Percentiles rank a stretch among this genome's conserved stretches.
These are phyloP conservation scores for Encarsia formosa DNA, from an alignment of 2,888 invertebrate genomes.

Conservation along the genomic window DNA sequence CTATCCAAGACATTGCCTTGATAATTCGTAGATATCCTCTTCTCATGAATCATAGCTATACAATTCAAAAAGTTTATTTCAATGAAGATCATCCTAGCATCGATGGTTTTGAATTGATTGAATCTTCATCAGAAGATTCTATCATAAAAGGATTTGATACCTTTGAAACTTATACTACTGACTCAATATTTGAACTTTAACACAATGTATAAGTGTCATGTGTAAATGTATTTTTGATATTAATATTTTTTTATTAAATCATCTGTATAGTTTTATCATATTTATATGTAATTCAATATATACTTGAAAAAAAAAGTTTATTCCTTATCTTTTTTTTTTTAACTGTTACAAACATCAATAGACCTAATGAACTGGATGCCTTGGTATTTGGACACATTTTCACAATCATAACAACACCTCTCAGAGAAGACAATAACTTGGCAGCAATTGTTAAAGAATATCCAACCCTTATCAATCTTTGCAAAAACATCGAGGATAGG, in stretches of 20 bases:
- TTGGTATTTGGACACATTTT: slow-evolving; percentile 96
- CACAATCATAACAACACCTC: slow-evolving; percentile 83
- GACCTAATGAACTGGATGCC: slow-evolving; percentile 93
- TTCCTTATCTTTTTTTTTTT: slow-evolving; percentile 7
- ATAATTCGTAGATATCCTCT: slow-evolving; percentile 52
- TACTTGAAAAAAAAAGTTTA: background rate
- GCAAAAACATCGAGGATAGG: slow-evolving; percentile 76
- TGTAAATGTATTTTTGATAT: background rate
- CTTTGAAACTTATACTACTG: background rate
- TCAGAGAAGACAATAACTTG: slow-evolving; percentile 72
- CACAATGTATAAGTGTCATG: slow-evolving; percentile 1
- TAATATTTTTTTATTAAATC: background rate
- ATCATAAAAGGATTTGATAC: slow-evolving; percentile 7
- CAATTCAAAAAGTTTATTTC: slow-evolving; percentile 34
- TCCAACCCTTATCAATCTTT: slow-evolving; percentile 74
- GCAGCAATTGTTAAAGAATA: slow-evolving; percentile 76
- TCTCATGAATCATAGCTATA: slow-evolving; percentile 44
- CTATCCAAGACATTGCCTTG: slow-evolving; percentile 40
- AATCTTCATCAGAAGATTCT: slow-evolving; percentile 34
- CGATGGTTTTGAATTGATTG: slow-evolving; percentile 34
- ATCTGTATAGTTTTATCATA: background rate
- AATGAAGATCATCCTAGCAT: slow-evolving; percentile 16
- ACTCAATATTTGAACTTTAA: slow-evolving; percentile 1
- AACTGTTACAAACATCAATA: slow-evolving; percentile 45
- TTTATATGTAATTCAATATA: background rate